A percentile compares a stretch with the other conserved stretches of the same genome.
These are phyloP conservation scores for Periparus ater DNA, from an alignment of 2,797 vertebrate genomes.

Conservation along the genomic window DNA sequence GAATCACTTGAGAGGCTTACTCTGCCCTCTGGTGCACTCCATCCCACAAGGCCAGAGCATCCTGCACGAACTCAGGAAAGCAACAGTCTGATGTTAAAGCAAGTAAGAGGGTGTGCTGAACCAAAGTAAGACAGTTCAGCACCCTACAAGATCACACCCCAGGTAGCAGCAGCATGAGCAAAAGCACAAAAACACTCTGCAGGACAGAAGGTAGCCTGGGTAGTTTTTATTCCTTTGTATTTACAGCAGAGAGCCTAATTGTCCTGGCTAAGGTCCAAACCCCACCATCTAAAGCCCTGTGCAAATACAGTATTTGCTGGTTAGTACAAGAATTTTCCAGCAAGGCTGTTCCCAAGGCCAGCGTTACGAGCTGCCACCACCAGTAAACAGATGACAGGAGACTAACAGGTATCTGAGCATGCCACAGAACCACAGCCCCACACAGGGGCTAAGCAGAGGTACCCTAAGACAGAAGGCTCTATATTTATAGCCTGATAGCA, in stretches of 20 bases:
- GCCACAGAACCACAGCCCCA: not conserved
- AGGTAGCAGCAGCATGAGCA: not conserved
- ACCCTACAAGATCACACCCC: not conserved
- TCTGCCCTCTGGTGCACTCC: constrained; percentile 27
- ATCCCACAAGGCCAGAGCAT: not conserved
- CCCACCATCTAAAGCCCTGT: not conserved
- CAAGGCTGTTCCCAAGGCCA: not conserved
- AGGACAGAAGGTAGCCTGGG: not conserved
- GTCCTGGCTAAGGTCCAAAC: not conserved
- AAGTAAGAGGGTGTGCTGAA: not conserved
- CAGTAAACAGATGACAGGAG: not conserved
- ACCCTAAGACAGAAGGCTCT: not conserved
- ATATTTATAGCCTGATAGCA: not conserved
- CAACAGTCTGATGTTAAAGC: not conserved
- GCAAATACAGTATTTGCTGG: not conserved
- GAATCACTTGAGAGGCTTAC: not conserved
- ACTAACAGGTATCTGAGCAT: not conserved
- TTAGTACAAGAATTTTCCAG: not conserved
- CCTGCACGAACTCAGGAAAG: not conserved
- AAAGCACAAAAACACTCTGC: not conserved
- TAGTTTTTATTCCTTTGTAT: not conserved
- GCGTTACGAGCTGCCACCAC: not conserved
- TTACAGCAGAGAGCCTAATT: not conserved
- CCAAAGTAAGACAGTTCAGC: not conserved
- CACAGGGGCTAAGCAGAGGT: not conserved